Percentiles rank a stretch among this genome's conserved stretches.
These are phyloP conservation scores for Diplogasteroides magnus DNA, from an alignment of 1,140 invertebrate genomes.

Conservation along the genomic window DNA sequence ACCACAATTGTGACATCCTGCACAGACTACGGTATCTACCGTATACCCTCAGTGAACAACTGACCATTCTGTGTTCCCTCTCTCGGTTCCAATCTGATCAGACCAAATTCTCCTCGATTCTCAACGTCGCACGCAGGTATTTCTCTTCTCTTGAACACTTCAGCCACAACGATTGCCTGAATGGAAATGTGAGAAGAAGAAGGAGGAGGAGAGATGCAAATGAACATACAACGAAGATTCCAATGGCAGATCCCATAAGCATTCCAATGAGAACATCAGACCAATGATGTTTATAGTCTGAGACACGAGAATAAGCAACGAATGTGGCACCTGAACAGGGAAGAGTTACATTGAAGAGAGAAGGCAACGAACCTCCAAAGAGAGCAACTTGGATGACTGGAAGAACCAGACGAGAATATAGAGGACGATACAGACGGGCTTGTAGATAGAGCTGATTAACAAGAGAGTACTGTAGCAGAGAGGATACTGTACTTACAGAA, in stretches of 20 bases:
- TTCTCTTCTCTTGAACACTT: neutral
- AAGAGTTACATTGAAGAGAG: neutral
- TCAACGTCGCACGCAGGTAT: neutral
- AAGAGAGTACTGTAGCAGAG: neutral
- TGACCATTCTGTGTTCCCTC: neutral
- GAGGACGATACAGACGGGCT: conserved; percentile 49
- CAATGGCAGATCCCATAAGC: conserved; percentile 64
- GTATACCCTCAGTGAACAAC: neutral
- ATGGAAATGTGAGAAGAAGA: too few species aligned
- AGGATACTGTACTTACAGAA: conserved; percentile 29
- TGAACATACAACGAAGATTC: conserved; percentile 58
- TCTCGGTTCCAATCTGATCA: neutral
- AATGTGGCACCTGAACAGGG: conserved; percentile 65
- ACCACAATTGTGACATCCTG: neutral
- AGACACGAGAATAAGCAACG: conserved; percentile 73
- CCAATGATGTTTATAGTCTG: conserved; percentile 95
- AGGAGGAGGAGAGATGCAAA: too few species aligned
- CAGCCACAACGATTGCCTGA: neutral
- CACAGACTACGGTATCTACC: neutral
- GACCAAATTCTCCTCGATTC: neutral
- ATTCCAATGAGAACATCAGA: conserved; percentile 72
- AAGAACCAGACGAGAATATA: conserved; percentile 42
- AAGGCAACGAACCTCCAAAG: conserved; percentile 34
- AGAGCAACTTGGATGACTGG: conserved; percentile 51
- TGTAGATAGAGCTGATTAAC: conserved; percentile 47